These are phyloP conservation scores for Phymanthus crucifer DNA, from an alignment of 92 coral and sea anemone genomes.

Conservation along the genomic window DNA sequence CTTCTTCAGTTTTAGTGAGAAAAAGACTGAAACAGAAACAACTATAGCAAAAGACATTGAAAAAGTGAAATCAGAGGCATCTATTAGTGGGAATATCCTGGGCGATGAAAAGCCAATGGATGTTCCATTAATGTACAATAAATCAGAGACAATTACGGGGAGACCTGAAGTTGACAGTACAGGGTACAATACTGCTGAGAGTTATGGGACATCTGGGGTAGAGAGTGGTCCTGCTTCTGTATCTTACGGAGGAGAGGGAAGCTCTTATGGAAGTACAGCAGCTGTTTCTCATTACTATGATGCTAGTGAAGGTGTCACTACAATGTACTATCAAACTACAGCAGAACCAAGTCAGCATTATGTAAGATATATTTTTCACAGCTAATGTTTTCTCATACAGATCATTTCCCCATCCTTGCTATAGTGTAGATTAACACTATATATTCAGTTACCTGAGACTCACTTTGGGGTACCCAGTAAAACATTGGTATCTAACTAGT, in stretches of 20 bases:
- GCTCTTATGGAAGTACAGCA: neutral
- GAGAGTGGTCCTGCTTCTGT: neutral
- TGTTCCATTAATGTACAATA: neutral
- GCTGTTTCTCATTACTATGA: conserved; percentile 14
- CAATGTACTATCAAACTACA: conserved; percentile 16
- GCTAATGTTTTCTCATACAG: too few relatives aligned
- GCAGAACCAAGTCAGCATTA: conserved; percentile 8
- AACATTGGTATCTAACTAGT: too few relatives aligned
- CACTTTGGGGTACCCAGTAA: too few relatives aligned
- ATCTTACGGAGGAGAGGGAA: neutral
- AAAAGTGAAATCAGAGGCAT: neutral
- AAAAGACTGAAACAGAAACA: conserved; percentile 24
- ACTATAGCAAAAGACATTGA: conserved; percentile 19
- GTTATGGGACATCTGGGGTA: neutral
- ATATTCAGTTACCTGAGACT: too few relatives aligned
- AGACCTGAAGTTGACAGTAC: conserved; percentile 9
- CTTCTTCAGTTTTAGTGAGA: conserved; percentile 79
- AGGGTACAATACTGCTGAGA: neutral
- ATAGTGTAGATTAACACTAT: neutral
- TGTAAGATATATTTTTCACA: conserved; percentile 13
- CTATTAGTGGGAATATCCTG: neutral
- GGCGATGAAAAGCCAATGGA: neutral
- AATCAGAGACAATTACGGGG: conserved; percentile 13
- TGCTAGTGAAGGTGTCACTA: neutral
- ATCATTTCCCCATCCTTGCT: neutral